These are phyloP conservation scores for Mesoclemmys tuberculata DNA, from an alignment of 2,113 vertebrate genomes.

Conservation along the genomic window DNA sequence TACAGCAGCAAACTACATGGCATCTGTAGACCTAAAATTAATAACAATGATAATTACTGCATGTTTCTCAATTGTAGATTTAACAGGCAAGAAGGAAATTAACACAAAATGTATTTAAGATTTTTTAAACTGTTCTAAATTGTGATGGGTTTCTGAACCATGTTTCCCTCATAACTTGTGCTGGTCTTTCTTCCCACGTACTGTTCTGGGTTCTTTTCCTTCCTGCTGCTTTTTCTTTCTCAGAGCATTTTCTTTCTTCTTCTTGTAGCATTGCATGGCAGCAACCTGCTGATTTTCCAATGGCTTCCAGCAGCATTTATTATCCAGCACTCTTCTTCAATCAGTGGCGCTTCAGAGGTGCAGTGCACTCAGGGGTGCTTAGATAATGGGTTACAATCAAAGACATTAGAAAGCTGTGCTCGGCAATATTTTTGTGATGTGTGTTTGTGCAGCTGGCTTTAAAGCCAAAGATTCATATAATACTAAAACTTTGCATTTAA, in stretches of 20 bases:
- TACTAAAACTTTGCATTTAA: neutral
- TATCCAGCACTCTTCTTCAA: slow-evolving; percentile 45
- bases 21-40: slow-evolving; percentile 17
- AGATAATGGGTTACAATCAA: slow-evolving; percentile 42
- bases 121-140: neutral
- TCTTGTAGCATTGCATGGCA: neutral
- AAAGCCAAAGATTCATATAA: neutral
- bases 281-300: slow-evolving; percentile 47
- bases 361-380: neutral
- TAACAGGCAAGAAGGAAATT: neutral
- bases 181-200: neutral
- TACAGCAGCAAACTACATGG: slow-evolving; percentile 4
- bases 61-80: neutral
- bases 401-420: neutral
- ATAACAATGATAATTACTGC: neutral
- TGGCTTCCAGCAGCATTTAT: slow-evolving; percentile 44
- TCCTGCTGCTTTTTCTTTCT: slow-evolving; percentile 9
- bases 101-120: neutral
- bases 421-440: neutral
- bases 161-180: neutral
- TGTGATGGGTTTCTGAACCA: neutral
- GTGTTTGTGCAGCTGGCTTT: slow-evolving; percentile 19
- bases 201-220: neutral
- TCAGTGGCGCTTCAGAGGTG: slow-evolving; percentile 24
- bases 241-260: slow-evolving; percentile 38